Conservation (phyloP, 2,797 vertebrate species). For the Pelobates cultripes region DNA sequence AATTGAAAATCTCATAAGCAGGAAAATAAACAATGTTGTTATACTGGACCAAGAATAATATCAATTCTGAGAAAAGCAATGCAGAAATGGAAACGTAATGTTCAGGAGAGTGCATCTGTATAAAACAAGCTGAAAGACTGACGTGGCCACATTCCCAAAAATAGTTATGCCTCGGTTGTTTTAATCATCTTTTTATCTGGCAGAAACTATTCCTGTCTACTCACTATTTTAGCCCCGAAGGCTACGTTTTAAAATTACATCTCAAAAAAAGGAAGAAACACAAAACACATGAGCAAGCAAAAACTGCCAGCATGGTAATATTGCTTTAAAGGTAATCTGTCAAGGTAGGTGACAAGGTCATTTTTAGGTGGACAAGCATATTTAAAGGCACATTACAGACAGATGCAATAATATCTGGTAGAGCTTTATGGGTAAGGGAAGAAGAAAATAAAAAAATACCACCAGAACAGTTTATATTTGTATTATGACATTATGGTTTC, state of each 20-base stretch:
- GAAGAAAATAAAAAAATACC: too few species aligned
- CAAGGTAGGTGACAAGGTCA: too few species aligned
- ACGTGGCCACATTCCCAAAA: conserved; percentile 13
- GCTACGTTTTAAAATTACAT: conserved; percentile 40
- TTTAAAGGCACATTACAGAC: too few species aligned
- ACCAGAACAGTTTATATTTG: too few species aligned
- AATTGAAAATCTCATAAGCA: conserved; percentile 30
- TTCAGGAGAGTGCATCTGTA: neutral
- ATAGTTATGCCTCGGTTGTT: conserved; percentile 23
- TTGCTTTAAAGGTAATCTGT: neutral
- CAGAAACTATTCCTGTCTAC: conserved; percentile 30
- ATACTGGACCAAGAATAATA: neutral
- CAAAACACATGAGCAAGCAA: conserved; percentile 31
- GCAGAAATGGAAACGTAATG: neutral
- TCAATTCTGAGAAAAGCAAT: conserved; percentile 9
- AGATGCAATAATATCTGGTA: too few species aligned
- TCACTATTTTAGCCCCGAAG: conserved; percentile 29
- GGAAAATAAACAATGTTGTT: conserved; percentile 21
- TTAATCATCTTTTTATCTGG: conserved; percentile 33
- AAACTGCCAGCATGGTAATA: conserved; percentile 18
- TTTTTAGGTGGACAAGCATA: too few species aligned
- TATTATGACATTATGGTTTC: too few species aligned
- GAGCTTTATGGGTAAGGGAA: too few species aligned
- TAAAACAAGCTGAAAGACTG: neutral
- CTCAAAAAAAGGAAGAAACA: conserved; percentile 19